phyloP scores from a whole-genome alignment of 1,140 invertebrate species.

The Fopius arisanus region DNA sequence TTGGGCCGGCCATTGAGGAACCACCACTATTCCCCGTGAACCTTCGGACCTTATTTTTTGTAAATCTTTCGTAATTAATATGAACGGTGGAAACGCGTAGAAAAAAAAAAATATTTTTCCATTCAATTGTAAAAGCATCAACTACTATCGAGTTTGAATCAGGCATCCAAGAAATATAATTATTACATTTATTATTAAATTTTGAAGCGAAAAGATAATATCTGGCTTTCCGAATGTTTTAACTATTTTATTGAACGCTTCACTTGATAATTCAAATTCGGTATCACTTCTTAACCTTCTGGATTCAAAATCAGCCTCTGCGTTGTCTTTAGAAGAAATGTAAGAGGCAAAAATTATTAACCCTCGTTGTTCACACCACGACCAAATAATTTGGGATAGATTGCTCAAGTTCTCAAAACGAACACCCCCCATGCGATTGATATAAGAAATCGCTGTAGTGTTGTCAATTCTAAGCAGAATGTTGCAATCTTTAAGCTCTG shows the following conservation, averaged over 20 bases:
- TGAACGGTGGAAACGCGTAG: constrained; percentile 40
- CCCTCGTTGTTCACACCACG: constrained; percentile 18
- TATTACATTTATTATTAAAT: constrained; percentile 40
- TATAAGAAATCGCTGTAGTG: constrained; percentile 31
- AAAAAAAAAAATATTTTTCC: constrained; percentile 33
- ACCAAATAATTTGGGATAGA: constrained; percentile 20
- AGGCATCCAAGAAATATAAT: constrained; percentile 39
- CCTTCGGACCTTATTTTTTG: constrained; percentile 30
- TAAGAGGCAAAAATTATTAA: constrained; percentile 25
- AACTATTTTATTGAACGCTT: constrained; percentile 30
- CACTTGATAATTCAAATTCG: constrained; percentile 17
- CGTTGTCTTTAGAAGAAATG: constrained; percentile 26
- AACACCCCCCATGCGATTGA: constrained; percentile 25
- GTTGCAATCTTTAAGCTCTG: constrained; percentile 14
- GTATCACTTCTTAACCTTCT: constrained; percentile 25
- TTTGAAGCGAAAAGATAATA: constrained; percentile 42
- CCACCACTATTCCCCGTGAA: constrained; percentile 27
- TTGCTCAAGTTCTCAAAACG: neutral
- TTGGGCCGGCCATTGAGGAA: constrained; percentile 27
- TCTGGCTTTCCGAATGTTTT: constrained; percentile 34
- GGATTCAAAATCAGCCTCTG: constrained; percentile 28
- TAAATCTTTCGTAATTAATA: constrained; percentile 35
- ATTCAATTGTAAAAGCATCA: constrained; percentile 45
- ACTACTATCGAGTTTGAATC: constrained; percentile 38
- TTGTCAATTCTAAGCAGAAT: constrained; percentile 30